Conservation (phyloP, 2,113 vertebrate species). For the Orycteropus afer region DNA sequence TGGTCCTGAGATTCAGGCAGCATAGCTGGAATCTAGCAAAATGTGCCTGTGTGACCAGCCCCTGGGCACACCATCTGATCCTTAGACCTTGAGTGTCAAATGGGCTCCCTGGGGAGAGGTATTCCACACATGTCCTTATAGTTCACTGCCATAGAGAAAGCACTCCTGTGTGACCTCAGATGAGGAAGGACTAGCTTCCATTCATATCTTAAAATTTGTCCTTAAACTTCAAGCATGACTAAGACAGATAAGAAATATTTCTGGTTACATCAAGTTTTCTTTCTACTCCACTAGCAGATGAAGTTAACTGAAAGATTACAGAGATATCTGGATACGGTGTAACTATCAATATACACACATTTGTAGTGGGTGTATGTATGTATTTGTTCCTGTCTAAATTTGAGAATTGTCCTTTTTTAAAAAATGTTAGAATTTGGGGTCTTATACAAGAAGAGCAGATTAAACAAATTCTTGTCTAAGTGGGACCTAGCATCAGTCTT, state of each 20-base stretch:
- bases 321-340: not conserved
- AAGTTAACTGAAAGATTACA: conserved; percentile 46
- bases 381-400: conserved; percentile 21
- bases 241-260: conserved; percentile 49
- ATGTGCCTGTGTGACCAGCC: not conserved
- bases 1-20: conserved; percentile 2
- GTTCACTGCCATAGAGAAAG: conserved; percentile 28
- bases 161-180: conserved; percentile 16
- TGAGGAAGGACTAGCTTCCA: conserved; percentile 27
- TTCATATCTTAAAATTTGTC: conserved; percentile 56
- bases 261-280: conserved; percentile 31
- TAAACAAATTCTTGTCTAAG: conserved; percentile 37
- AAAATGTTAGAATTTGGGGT: conserved; percentile 22
- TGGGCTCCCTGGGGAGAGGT: conserved; percentile 17
- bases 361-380: not conserved
- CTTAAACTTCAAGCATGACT: conserved; percentile 43
- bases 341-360: not conserved
- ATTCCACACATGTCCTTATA: not conserved
- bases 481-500: conserved; percentile 24
- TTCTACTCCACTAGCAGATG: not conserved
- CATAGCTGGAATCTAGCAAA: not conserved
- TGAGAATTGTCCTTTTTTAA: conserved; percentile 30
- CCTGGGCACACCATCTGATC: not conserved
- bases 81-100: conserved; percentile 8
- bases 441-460: conserved; percentile 1